phyloP scores from a whole-genome alignment of 2,113 vertebrate genomes.

The Rhinolophus sinicus region DNA sequence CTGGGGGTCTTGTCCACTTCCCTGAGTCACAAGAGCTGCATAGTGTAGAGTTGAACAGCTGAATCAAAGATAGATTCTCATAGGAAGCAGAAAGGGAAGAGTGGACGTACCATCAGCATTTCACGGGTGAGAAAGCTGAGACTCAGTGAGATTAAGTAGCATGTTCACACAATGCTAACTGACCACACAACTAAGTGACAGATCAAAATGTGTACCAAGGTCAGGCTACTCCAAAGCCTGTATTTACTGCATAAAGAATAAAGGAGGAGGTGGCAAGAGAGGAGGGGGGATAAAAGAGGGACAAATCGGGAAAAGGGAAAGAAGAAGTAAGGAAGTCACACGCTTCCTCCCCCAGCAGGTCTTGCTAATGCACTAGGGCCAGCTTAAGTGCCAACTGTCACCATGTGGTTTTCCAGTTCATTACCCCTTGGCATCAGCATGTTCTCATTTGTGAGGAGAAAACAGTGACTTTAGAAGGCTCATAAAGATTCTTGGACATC shows the following conservation, averaged over 20 bases:
- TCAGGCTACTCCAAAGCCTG: not conserved
- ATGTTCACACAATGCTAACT: fast-evolving
- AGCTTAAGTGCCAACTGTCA: conserved; percentile 24
- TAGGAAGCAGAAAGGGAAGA: not conserved
- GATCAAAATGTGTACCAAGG: no score
- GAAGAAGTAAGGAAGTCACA: not conserved
- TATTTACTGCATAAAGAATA: not conserved
- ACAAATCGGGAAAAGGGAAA: not conserved
- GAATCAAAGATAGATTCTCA: not conserved
- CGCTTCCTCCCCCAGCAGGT: not conserved
- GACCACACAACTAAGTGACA: not conserved
- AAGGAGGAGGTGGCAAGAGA: not conserved
- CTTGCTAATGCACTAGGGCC: not conserved
- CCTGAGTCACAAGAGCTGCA: fast-evolving
- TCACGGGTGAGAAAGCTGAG: not conserved
- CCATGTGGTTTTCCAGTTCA: conserved; percentile 46
- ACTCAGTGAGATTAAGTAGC: not conserved
- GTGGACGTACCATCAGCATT: not conserved
- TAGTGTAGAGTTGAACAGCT: fast-evolving
- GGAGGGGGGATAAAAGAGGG: not conserved
- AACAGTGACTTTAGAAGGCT: conserved; percentile 59
- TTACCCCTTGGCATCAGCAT: conserved; percentile 9
- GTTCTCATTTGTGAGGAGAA: conserved; percentile 53
- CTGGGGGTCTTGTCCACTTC: not conserved
- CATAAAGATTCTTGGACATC: conserved; percentile 56